Base-by-base conservation (phyloP, 2,113 vertebrate genomes). In the Ondatra zibethicus region DNA sequence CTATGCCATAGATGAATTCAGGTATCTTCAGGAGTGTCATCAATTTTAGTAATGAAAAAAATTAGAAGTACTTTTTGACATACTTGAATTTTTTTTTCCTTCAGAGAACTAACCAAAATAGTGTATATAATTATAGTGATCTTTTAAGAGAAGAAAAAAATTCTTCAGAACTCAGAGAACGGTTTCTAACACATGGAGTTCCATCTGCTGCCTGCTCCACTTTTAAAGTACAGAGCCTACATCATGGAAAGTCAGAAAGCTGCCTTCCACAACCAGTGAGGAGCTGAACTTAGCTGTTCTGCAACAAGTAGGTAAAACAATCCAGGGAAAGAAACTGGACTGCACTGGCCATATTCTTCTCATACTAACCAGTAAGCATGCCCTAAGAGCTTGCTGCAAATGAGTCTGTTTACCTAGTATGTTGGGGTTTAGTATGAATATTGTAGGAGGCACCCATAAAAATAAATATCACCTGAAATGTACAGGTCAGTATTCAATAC, bases 41-140 rank as follows among this genome's bases (percentile, higher is more conserved):
- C 65, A 68, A 27, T 94, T 96, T 95, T 77, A 98, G 96, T 96
- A 82, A 95, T 13, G 89, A 82, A 91, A 63, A 96, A 93, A 97
- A 97, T 95, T 93, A 91, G 77, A 85, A 95, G 42, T 29, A 76
- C 72, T 95, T 86, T 95, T 89, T 95, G 66, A 96, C 52, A 52
- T 81, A 97, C 45, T 96, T 87, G 82, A 58, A n/a, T n/a, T 55
- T 72, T 96, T 95, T 97, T 96, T 97, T 89, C 85, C 36, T 87
- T 52, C 75, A 94, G 84, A 93, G 55, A 95, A 84, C 81, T 87
- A 95, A 95, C 97, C 25, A 93, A 97, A 97, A 97, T 98, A 98
- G 93, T 89, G 92, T 75, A 94, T 97, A 63, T 85, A 98, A 97
- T 98, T 98, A 97, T 98, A 97, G 97, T 94, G 89, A 97, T 97